Percentiles rank a stretch among this genome's conserved stretches.
Evolutionary conservation across 2,113 vertebrate genomes (phyloP).

Genomic region (Neolamprologus cancellatus): DNA sequence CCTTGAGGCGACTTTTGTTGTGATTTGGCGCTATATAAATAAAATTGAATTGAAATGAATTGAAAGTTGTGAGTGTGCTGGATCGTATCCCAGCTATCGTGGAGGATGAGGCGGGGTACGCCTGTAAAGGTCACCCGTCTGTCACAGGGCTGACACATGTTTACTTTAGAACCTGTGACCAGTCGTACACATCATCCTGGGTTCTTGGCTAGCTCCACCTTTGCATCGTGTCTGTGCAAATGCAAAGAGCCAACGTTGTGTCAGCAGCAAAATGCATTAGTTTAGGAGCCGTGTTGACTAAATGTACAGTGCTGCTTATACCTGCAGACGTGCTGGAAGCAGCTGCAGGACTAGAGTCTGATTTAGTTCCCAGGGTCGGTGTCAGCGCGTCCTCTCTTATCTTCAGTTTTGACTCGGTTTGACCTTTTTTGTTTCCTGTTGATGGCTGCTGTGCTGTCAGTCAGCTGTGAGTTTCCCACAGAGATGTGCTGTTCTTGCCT

Average conservation of each 20-base stretch:
- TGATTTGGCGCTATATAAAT: rapidly evolving
- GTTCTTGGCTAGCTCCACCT: not conserved
- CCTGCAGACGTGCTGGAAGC: not conserved
- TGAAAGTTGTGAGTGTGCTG: not conserved
- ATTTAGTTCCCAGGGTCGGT: not conserved
- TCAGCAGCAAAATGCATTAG: not conserved
- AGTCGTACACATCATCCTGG: not conserved
- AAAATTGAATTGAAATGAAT: rapidly evolving
- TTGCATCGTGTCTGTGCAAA: not conserved
- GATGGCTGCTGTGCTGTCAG: not conserved
- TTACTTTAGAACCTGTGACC: not conserved
- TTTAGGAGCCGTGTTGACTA: not conserved
- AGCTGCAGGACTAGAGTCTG: not conserved
- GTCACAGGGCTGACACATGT: not conserved
- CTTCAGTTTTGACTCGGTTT: rapidly evolving
- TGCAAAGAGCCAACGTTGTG: not conserved
- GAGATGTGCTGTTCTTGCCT: not conserved
- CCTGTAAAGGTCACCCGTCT: not conserved
- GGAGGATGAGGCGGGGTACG: not conserved
- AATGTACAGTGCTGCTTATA: not conserved
- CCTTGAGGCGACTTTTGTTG: not conserved
- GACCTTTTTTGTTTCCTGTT: not conserved
- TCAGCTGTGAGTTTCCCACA: not conserved
- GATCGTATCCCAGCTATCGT: not conserved
- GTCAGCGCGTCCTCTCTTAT: not conserved